Percentiles rank a stretch among this genome's conserved stretches.
phyloP scores from a whole-genome alignment of 2,888 invertebrate species.

The Zeuzera pyrina region DNA sequence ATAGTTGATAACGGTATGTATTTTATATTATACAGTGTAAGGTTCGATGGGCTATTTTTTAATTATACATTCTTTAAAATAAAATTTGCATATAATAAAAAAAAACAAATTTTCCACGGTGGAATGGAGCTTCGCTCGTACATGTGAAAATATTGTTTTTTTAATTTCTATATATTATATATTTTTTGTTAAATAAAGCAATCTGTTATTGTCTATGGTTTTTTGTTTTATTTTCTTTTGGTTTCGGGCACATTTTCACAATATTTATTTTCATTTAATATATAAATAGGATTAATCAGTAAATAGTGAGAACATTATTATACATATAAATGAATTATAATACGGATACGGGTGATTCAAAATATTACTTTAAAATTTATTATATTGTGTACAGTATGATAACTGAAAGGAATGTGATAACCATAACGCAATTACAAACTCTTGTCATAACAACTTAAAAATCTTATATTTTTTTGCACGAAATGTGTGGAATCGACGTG shows the following conservation, averaged over 20 bases:
- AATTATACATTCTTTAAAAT: constrained; percentile 69
- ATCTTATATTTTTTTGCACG: too few relatives aligned
- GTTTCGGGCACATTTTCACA: too few relatives aligned
- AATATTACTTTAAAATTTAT: constrained; percentile 21
- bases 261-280: constrained; percentile 21
- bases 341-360: constrained; percentile 64
- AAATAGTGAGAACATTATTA: constrained; percentile 61
- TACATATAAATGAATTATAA: constrained; percentile 34
- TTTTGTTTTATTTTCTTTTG: constrained; percentile 13
- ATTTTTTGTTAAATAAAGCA: constrained; percentile 74
- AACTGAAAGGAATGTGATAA: too few relatives aligned
- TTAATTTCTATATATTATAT: constrained; percentile 67
- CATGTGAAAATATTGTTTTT: constrained; percentile 64
- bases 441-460: too few relatives aligned
- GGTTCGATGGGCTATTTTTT: constrained; percentile 70
- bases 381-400: background rate
- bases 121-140: constrained; percentile 27
- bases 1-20: constrained; percentile 72
- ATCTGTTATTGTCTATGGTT: constrained; percentile 67
- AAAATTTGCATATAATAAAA: too few relatives aligned
- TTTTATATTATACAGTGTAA: constrained; percentile 69
- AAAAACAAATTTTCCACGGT: constrained; percentile 60
- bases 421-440: too few relatives aligned
- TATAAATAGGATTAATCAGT: constrained; percentile 39
- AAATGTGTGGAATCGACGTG: too few relatives aligned